Conservation (phyloP, 1,140 invertebrate genomes). For the Trinorchestia longiramus region DNA sequence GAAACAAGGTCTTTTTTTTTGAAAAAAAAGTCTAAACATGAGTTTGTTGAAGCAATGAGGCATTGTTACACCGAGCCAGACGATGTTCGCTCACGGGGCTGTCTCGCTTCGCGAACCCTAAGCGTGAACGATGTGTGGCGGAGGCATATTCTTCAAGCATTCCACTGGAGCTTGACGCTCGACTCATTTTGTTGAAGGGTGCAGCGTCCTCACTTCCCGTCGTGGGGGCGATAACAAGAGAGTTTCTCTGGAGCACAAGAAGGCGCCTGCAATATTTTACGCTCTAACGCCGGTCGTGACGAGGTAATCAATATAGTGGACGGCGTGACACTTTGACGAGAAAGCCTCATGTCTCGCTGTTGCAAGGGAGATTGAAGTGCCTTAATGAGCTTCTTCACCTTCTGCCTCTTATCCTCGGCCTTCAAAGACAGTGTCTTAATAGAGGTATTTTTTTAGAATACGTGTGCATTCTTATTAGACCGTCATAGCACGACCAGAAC, state of each 20-base stretch:
- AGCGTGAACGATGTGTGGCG: background rate
- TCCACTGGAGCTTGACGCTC: background rate
- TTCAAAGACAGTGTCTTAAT: background rate
- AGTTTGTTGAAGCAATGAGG: background rate
- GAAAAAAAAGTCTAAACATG: too few relatives aligned
- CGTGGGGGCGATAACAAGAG: background rate
- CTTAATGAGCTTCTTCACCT: slow-evolving; percentile 2
- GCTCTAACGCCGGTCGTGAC: background rate
- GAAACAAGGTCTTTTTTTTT: too few relatives aligned
- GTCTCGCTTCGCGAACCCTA: background rate
- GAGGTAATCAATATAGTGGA: background rate
- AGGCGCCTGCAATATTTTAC: slow-evolving; percentile 13
- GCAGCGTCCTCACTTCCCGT: background rate
- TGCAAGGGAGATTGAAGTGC: slow-evolving; percentile 11
- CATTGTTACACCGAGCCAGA: background rate
- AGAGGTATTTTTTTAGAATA: background rate
- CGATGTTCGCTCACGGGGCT: background rate
- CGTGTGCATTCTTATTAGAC: background rate
- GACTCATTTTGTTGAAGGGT: background rate
- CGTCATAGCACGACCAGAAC: background rate
- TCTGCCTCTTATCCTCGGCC: background rate
- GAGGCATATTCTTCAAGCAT: background rate
- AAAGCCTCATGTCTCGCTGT: background rate
- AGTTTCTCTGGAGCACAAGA: background rate
- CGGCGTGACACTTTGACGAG: slow-evolving; percentile 41